Evolutionary conservation across 2,797 vertebrate genomes (phyloP).

Genomic region (Sebastiscus albofasciatus): DNA sequence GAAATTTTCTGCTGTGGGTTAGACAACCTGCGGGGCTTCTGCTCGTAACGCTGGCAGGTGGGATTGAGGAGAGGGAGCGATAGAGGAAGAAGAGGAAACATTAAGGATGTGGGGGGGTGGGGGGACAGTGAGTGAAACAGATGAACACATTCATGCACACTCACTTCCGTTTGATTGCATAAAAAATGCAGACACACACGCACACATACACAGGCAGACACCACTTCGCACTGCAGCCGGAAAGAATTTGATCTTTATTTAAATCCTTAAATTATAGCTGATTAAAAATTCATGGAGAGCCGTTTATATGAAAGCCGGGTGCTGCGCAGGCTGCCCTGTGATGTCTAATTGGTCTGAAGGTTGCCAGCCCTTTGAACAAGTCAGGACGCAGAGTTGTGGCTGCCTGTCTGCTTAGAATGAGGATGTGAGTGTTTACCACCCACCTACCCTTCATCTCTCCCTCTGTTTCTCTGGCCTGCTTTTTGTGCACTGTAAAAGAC

Average conservation of each 20-base stretch:
- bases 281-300: conserved; percentile 83
- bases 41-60: conserved; percentile 77
- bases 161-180: conserved; percentile 64
- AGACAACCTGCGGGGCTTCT: conserved; percentile 76
- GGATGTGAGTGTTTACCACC: conserved; percentile 78
- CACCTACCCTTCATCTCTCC: conserved; percentile 56
- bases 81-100: conserved; percentile 39
- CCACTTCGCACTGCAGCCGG: conserved; percentile 72
- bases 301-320: conserved; percentile 80
- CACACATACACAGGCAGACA: conserved; percentile 56
- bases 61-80: conserved; percentile 38
- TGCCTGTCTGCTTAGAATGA: conserved; percentile 74
- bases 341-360: conserved; percentile 86
- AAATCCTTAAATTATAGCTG: conserved; percentile 84
- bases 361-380: conserved; percentile 85
- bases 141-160: conserved; percentile 71
- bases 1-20: conserved; percentile 78
- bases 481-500: conserved; percentile 24
- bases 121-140: conserved; percentile 54
- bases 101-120: conserved; percentile 41
- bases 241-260: conserved; percentile 85
- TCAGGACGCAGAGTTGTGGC: conserved; percentile 74
- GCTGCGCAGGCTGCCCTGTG: conserved; percentile 79
- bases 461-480: conserved; percentile 25
- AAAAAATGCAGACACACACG: conserved; percentile 54